A percentile compares a stretch with the other conserved stretches of the same genome.
These are phyloP conservation scores for Microtus oregoni DNA, from an alignment of 2,113 vertebrate species.

Conservation along the genomic window DNA sequence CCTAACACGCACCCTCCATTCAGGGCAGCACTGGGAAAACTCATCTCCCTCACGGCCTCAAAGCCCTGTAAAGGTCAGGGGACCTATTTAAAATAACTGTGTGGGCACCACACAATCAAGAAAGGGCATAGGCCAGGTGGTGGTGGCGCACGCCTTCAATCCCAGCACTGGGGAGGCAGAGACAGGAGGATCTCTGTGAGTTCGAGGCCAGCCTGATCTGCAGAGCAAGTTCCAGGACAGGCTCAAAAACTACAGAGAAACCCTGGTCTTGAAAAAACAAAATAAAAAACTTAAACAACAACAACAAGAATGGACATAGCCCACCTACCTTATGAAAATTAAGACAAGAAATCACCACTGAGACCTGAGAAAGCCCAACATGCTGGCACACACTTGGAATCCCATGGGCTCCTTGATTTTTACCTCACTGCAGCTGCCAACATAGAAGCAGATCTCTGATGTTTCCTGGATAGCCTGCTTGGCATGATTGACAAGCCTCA, in stretches of 20 bases:
- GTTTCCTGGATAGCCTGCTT: background rate
- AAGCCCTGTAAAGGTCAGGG: slow-evolving; percentile 11
- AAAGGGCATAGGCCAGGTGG: background rate
- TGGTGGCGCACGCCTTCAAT: no score
- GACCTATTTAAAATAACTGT: slow-evolving; percentile 45
- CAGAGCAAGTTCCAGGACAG: no score
- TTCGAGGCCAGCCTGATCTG: no score
- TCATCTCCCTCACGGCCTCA: slow-evolving; percentile 7
- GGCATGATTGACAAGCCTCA: background rate
- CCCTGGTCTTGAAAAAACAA: no score
- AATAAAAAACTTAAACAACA: no score
- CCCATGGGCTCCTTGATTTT: background rate
- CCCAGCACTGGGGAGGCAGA: no score
- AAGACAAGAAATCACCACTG: slow-evolving; percentile 39
- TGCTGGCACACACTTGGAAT: background rate
- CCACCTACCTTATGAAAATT: background rate
- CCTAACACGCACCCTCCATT: background rate
- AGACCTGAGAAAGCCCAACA: background rate
- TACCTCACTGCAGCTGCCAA: background rate
- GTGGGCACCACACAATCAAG: background rate
- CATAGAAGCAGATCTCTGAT: background rate
- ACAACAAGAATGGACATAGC: background rate
- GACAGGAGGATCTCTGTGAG: no score
- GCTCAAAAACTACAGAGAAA: no score
- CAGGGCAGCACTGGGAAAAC: background rate